Percentiles rank a stretch among this genome's conserved stretches.
phyloP scores from a whole-genome alignment of 1,140 invertebrate species.

The Calycopis cecrops region DNA sequence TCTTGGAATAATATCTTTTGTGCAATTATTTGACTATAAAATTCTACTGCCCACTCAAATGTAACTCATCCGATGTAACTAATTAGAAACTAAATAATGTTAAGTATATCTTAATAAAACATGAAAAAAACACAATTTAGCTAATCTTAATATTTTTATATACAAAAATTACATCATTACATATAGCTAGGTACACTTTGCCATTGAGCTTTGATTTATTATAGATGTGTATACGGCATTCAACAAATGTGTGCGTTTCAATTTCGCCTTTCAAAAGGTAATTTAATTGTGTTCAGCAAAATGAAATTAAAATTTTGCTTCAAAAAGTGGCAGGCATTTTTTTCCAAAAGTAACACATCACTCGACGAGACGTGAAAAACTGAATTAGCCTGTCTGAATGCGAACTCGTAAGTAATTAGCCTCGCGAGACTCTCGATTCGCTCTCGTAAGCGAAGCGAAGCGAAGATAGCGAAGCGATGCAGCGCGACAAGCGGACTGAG shows the following conservation, averaged over 20 bases:
- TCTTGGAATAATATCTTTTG: no score
- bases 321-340: conserved; percentile 28
- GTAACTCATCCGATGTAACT: no score
- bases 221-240: neutral
- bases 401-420: conserved; percentile 71
- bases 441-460: conserved; percentile 63
- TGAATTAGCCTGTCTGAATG: conserved; percentile 68
- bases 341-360: conserved; percentile 44
- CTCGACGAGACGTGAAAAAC: conserved; percentile 60
- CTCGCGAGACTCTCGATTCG: conserved; percentile 66
- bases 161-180: no score
- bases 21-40: no score
- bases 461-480: conserved; percentile 59
- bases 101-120: no score
- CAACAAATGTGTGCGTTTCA: no score
- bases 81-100: no score
- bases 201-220: conserved; percentile 3
- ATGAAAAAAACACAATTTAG: no score
- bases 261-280: conserved; percentile 18
- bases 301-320: conserved; percentile 27
- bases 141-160: no score
- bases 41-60: no score
- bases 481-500: conserved; percentile 47
- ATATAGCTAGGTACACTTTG: no score
- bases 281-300: conserved; percentile 27